Evolutionary conservation across 1,140 invertebrate genomes (phyloP).

Genomic region (Drosophila tristis): DNA sequence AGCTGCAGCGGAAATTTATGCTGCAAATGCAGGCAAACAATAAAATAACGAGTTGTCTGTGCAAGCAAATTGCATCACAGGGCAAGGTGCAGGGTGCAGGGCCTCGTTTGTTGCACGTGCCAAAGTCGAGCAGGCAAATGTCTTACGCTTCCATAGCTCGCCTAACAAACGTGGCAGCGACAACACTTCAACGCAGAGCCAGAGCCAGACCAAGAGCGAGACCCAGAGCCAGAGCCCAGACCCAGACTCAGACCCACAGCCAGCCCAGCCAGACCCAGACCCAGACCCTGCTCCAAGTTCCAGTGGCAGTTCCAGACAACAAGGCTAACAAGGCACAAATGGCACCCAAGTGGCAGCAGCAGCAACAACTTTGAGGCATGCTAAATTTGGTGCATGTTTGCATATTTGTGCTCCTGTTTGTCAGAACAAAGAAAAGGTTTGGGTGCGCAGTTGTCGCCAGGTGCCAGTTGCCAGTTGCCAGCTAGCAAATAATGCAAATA

Average conservation of each 20-base stretch:
- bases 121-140: constrained; percentile 74
- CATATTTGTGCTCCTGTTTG: constrained; percentile 61
- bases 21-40: constrained; percentile 71
- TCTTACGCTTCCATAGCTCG: constrained; percentile 69
- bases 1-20: constrained; percentile 40
- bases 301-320: constrained; percentile 51
- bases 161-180: constrained; percentile 69
- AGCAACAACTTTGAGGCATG: constrained; percentile 5
- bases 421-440: constrained; percentile 35
- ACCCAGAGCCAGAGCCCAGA: background rate
- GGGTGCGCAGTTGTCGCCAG: too few species aligned
- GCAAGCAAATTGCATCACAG: constrained; percentile 73
- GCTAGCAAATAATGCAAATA: constrained; percentile 11
- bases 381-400: constrained; percentile 59
- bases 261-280: too few species aligned
- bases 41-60: constrained; percentile 79
- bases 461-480: background rate
- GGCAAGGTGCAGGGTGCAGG: constrained; percentile 17
- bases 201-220: too few species aligned
- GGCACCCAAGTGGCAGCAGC: constrained; percentile 22
- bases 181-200: constrained; percentile 11
- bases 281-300: background rate
- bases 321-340: constrained; percentile 61
- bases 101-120: constrained; percentile 59
- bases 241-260: background rate